These are phyloP conservation scores for Frankliniella intonsa DNA, from an alignment of 2,888 invertebrate genomes.

Conservation along the genomic window DNA sequence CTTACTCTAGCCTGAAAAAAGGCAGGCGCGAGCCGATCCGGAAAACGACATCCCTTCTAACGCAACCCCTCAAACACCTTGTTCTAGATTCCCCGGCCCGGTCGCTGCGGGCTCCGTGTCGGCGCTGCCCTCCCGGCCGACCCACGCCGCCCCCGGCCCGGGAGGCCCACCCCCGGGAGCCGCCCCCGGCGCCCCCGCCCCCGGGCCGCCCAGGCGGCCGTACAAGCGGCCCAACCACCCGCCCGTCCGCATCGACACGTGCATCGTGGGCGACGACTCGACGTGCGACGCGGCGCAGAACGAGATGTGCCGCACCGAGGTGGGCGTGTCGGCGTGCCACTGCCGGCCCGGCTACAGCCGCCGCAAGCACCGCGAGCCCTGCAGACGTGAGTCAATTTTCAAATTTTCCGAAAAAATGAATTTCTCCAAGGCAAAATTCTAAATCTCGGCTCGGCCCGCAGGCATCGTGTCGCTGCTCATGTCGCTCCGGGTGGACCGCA, in stretches of 20 bases:
- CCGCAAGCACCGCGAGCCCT: slow-evolving; percentile 68
- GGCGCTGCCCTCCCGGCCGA: slow-evolving; percentile 29
- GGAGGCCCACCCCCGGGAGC: neutral
- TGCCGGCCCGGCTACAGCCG: slow-evolving; percentile 69
- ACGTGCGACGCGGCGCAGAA: slow-evolving; percentile 85
- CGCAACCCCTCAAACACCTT: neutral
- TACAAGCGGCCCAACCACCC: slow-evolving; percentile 26
- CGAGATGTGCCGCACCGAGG: slow-evolving; percentile 80
- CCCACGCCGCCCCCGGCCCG: slow-evolving; percentile 31
- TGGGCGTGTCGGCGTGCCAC: slow-evolving; percentile 81
- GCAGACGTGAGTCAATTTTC: slow-evolving; percentile 51
- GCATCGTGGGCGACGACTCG: slow-evolving; percentile 87
- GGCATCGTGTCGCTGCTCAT: slow-evolving; percentile 72
- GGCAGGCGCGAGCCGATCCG: neutral
- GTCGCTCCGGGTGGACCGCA: slow-evolving; percentile 73
- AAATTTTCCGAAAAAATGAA: too few relatives aligned
- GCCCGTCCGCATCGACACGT: slow-evolving; percentile 71
- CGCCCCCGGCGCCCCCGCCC: slow-evolving; percentile 23
- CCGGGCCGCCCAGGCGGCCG: slow-evolving; percentile 28
- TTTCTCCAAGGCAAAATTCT: too few relatives aligned
- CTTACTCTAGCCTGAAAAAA: too few relatives aligned
- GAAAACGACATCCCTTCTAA: neutral
- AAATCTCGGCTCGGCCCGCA: slow-evolving; percentile 36
- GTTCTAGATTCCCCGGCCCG: neutral
- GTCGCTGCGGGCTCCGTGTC: neutral